Conservation (phyloP, 2,113 vertebrate genomes). For the Conger conger region DNA sequence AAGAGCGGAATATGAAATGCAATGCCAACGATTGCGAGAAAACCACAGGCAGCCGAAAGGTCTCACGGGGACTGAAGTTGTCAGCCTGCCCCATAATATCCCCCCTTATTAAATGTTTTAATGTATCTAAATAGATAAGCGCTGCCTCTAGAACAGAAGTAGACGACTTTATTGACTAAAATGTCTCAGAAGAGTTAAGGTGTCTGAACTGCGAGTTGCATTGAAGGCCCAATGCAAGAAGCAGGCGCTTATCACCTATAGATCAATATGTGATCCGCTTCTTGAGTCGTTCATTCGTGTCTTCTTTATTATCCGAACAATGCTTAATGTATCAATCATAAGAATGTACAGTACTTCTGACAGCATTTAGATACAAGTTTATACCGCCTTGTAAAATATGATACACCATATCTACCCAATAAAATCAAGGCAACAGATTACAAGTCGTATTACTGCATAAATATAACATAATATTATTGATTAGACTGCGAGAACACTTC, state of each 20-base stretch:
- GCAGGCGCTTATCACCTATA: neutral
- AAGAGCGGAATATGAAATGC: constrained; percentile 13
- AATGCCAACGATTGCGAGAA: constrained; percentile 11
- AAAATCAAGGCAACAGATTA: too few relatives aligned
- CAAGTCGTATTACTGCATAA: too few relatives aligned
- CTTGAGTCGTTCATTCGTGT: neutral
- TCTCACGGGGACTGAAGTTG: constrained; percentile 26
- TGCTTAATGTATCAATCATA: neutral
- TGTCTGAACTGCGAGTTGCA: neutral
- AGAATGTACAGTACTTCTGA: neutral
- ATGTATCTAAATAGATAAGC: constrained; percentile 30
- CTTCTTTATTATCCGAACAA: neutral
- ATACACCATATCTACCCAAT: too few relatives aligned
- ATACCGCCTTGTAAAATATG: too few relatives aligned
- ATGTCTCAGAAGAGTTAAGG: constrained; percentile 18
- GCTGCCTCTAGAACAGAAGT: constrained; percentile 22
- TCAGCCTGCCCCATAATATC: constrained; percentile 4
- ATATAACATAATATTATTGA: too few relatives aligned
- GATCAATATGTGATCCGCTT: neutral
- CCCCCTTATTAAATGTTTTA: constrained; percentile 21
- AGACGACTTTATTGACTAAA: constrained; percentile 28
- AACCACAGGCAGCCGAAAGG: neutral
- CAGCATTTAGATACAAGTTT: neutral
- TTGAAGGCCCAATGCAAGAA: neutral
- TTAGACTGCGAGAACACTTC: too few relatives aligned